Conservation (phyloP, 2,113 vertebrate genomes). For the Phalacrocorax pelagicus region DNA sequence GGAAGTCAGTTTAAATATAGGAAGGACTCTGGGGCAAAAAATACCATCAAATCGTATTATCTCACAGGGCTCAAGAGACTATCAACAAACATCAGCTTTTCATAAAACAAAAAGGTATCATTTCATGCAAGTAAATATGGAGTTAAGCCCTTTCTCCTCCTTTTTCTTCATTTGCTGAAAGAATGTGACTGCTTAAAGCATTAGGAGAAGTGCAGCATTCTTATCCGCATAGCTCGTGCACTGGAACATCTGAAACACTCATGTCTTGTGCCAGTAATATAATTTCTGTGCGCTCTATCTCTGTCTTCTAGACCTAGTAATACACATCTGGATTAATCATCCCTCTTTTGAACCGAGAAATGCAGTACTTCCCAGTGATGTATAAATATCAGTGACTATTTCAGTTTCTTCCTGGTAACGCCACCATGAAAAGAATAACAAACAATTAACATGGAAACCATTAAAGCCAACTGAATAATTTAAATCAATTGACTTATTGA, state of each 20-base stretch:
- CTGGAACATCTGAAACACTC: slow-evolving; percentile 43
- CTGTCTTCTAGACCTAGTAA: not conserved
- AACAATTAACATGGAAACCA: not conserved
- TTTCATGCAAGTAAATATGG: not conserved
- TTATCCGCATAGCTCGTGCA: slow-evolving; percentile 6
- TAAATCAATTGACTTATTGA: not conserved
- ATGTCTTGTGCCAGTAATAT: not conserved
- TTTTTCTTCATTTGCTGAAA: slow-evolving; percentile 20
- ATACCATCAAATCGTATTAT: not conserved
- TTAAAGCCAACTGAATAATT: not conserved
- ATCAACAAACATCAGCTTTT: not conserved
- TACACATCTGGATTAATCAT: slow-evolving; percentile 34
- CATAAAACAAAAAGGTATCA: not conserved
- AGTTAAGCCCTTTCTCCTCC: not conserved
- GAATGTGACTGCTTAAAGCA: slow-evolving; percentile 52
- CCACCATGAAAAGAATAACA: not conserved
- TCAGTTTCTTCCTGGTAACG: not conserved
- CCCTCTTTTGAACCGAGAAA: slow-evolving; percentile 6
- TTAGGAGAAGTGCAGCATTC: slow-evolving; percentile 53
- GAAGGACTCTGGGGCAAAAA: slow-evolving; percentile 14
- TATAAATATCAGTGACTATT: not conserved
- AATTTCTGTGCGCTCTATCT: slow-evolving; percentile 4
- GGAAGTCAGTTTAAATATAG: not conserved
- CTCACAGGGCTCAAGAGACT: not conserved
- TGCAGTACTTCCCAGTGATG: not conserved